phyloP scores from a whole-genome alignment of 2,113 vertebrate species.

The Paraplagusia blochii region DNA sequence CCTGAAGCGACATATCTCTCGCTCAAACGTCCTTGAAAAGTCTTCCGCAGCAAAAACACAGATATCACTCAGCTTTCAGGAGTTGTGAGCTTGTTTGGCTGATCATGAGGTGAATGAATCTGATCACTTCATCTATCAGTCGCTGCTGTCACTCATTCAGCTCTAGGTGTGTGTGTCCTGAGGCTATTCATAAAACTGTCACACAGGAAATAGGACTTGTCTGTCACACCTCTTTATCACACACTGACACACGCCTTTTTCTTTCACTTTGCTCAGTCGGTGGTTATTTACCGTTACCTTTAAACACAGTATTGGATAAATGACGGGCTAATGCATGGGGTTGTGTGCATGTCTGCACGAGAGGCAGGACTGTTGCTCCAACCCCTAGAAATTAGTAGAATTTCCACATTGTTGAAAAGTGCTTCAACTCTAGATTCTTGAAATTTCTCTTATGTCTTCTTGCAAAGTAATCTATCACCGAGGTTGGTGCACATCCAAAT shows the following conservation, averaged over 20 bases:
- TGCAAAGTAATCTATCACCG: constrained; percentile 77
- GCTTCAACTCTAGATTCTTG: background rate
- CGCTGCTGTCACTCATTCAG: constrained; percentile 82
- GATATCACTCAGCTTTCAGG: constrained; percentile 48
- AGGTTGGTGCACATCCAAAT: constrained; percentile 85
- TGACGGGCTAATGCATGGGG: too few relatives aligned
- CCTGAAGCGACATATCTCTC: background rate
- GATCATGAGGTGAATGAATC: too few relatives aligned
- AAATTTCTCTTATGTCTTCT: background rate
- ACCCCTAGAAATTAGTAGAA: too few relatives aligned
- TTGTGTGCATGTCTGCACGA: too few relatives aligned
- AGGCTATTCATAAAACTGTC: constrained; percentile 81
- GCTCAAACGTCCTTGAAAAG: background rate
- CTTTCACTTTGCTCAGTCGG: too few relatives aligned
- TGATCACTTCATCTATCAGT: constrained; percentile 74
- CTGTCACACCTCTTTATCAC: constrained; percentile 68
- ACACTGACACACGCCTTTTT: too few relatives aligned
- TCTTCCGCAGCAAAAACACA: too few relatives aligned
- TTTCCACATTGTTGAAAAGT: background rate
- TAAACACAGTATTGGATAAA: background rate
- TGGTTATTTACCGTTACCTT: background rate
- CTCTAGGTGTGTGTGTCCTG: constrained; percentile 40
- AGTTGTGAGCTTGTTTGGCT: constrained; percentile 52
- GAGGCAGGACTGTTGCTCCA: too few relatives aligned
- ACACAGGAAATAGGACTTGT: constrained; percentile 74